A percentile compares a stretch with the other conserved stretches of the same genome.
Conservation (phyloP, 2,113 vertebrate genomes). For the Cheirogaleus medius region DNA sequence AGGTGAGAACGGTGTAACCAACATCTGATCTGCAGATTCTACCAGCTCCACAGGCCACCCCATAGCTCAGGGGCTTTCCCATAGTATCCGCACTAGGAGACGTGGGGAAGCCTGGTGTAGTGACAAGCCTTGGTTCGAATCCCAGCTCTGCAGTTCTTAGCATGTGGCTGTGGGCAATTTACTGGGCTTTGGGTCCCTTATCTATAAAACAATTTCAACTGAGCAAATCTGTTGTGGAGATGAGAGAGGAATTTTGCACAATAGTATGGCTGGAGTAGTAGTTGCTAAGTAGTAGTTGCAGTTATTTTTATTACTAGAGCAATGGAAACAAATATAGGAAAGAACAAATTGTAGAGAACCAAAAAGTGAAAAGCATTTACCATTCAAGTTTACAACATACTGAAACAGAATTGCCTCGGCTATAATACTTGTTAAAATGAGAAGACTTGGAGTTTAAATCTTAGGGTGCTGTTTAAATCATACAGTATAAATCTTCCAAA, state of each 20-base stretch:
- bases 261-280: background rate
- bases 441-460: background rate
- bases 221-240: background rate
- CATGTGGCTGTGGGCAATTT: background rate
- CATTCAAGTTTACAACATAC: background rate
- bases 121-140: background rate
- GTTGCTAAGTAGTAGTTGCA: background rate
- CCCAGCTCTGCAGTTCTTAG: background rate
- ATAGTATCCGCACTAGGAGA: background rate
- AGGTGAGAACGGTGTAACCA: background rate
- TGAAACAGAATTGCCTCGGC: slow-evolving; percentile 25
- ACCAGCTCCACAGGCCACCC: background rate
- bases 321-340: background rate
- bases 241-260: background rate
- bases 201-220: background rate
- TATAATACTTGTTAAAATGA: background rate
- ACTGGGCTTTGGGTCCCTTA: background rate
- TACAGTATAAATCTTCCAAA: background rate
- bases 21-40: background rate
- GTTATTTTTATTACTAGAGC: background rate
- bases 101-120: background rate
- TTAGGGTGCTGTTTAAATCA: background rate
- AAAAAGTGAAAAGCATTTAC: background rate
- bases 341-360: background rate
- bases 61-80: background rate